Conservation (phyloP, 2,888 invertebrate genomes). For the Malthinus seriepunctatus region DNA sequence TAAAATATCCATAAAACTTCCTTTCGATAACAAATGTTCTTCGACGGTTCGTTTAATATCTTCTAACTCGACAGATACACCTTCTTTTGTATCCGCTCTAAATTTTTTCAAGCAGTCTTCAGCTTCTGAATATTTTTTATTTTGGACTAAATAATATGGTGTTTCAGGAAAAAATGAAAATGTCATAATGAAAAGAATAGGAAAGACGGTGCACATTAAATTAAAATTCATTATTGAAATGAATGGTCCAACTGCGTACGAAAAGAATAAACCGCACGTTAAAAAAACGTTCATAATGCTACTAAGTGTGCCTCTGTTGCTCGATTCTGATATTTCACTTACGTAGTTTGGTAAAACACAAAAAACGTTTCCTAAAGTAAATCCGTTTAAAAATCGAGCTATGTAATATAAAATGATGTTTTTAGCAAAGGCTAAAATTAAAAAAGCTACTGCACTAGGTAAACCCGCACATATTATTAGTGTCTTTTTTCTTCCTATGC, state of each 20-base stretch:
- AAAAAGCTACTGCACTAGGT: conserved; percentile 62
- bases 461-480: conserved; percentile 66
- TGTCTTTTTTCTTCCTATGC: conserved; percentile 68
- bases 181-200: conserved; percentile 57
- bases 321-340: conserved; percentile 78
- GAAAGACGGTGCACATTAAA: conserved; percentile 51
- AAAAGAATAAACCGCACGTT: conserved; percentile 66
- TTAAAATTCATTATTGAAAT: conserved; percentile 67
- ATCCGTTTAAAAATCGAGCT: conserved; percentile 63
- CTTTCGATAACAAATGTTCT: conserved; percentile 39
- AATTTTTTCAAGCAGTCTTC: conserved; percentile 59
- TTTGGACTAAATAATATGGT: conserved; percentile 68
- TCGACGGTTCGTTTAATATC: conserved; percentile 45
- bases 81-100: conserved; percentile 60
- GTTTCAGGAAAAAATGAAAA: conserved; percentile 80
- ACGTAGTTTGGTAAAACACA: conserved; percentile 78
- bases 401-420: conserved; percentile 57
- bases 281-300: conserved; percentile 69
- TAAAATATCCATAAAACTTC: conserved; percentile 60
- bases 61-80: conserved; percentile 53
- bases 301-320: conserved; percentile 75
- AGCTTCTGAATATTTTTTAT: conserved; percentile 65
- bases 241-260: conserved; percentile 72
- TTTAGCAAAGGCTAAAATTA: conserved; percentile 60
- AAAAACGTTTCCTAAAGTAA: conserved; percentile 67